phyloP scores from a whole-genome alignment of 2,113 vertebrate species.

The human (Homo sapiens) region DNA sequence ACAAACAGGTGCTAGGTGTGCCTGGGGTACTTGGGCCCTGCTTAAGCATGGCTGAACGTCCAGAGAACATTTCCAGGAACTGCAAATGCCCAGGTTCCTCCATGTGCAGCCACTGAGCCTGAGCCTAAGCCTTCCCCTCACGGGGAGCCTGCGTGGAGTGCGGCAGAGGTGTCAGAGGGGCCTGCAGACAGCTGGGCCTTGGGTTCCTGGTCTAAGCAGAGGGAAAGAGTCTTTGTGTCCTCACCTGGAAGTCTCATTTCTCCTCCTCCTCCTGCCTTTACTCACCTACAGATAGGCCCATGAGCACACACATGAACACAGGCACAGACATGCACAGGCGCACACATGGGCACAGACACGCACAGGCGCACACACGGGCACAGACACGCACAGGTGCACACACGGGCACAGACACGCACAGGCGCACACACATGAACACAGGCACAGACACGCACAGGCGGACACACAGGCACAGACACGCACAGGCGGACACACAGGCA shows the following conservation, averaged over 20 bases:
- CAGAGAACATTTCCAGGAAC: background rate
- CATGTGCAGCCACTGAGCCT: rapidly evolving
- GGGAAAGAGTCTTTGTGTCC: background rate
- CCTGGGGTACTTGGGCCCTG: background rate
- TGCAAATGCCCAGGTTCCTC: rapidly evolving
- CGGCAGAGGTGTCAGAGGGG: rapidly evolving
- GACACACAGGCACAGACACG: too few relatives aligned
- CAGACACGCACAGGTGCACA: background rate
- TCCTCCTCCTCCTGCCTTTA: too few relatives aligned
- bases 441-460: too few relatives aligned
- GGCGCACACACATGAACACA: background rate
- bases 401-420: rapidly evolving
- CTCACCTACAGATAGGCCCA: background rate
- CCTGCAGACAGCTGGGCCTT: rapidly evolving
- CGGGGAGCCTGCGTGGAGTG: background rate
- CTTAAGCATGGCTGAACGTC: rapidly evolving
- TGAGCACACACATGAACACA: too few relatives aligned
- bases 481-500: too few relatives aligned
- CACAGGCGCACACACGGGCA: background rate
- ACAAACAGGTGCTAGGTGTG: too few relatives aligned
- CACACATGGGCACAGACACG: background rate
- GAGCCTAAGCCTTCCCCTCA: rapidly evolving
- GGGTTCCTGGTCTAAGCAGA: background rate
- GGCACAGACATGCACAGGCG: too few relatives aligned
- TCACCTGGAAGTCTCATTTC: background rate